Base-by-base conservation (phyloP, 1,140 invertebrate species). In the Nixonia krombeini region DNA sequence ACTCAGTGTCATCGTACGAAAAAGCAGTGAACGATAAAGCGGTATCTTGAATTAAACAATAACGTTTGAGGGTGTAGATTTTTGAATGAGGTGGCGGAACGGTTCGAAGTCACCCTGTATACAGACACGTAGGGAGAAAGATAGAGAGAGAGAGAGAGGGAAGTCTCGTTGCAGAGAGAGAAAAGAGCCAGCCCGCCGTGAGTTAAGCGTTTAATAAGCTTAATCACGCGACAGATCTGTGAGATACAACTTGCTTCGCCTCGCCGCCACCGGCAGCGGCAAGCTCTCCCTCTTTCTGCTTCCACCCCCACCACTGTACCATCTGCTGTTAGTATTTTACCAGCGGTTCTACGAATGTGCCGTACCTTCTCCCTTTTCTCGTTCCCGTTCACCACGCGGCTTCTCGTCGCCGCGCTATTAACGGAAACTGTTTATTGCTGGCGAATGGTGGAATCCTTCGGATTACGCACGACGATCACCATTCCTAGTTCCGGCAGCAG, bases 191-290 rank as follows among this genome's bases (percentile, higher is more conserved):
- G 66, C 52, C 55, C 65, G 57, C 58, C 53, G 73, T 85, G 82
- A 84, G 82, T 85, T 84, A 85, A 83, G 80, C 81, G 82, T 85
- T 84, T 85, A 85, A 84, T 85, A 85, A 85, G 81, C 83, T 84
- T 85, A 84, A 85, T 84, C 82, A 83, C 80, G 75, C 80, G 81
- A 84, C 81, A 83, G 83, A 85, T 84, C 80, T 78, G 80, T 84
- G 83, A 84, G 82, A 84, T 85, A 83, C 79, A 83, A 81, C 80
- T 83, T 82, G 78, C 79, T 82, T 83, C 78, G 76, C 76, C 63
- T 74, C 73, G 74, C 75, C 77, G 69, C 74, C 74, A 75, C 73
- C 70, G 40, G 61, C 65, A 61, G 70, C 58, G 65, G 77, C 76
- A 70, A 68, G 70, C 69, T 72, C 71, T 74, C 59, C 46, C 62